Percentiles rank a stretch among this genome's conserved stretches.
phyloP scores from a whole-genome alignment of 2,113 vertebrate genomes.

The Pterocles gutturalis region DNA sequence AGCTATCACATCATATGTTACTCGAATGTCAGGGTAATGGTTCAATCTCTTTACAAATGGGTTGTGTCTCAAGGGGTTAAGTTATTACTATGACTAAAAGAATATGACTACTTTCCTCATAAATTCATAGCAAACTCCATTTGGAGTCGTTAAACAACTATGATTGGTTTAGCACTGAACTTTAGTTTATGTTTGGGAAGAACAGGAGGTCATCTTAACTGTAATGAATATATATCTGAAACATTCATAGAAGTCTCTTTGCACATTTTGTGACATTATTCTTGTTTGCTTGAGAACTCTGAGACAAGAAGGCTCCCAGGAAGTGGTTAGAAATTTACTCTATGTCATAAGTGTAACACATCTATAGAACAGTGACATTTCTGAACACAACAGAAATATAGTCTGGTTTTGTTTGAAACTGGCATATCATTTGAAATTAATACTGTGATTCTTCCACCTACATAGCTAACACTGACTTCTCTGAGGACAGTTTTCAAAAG shows the following conservation, averaged over 20 bases:
- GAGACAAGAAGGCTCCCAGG: not conserved
- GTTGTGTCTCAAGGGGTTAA: not conserved
- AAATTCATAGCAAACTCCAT: constrained; percentile 8
- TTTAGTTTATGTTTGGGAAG: not conserved
- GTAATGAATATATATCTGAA: not conserved
- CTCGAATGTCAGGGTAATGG: not conserved
- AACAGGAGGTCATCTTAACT: not conserved
- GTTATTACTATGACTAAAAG: constrained; percentile 27
- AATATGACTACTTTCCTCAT: not conserved
- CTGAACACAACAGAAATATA: not conserved
- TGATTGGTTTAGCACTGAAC: not conserved
- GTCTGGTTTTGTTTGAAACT: not conserved
- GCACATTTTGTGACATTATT: not conserved
- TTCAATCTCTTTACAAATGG: not conserved
- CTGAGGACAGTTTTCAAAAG: not conserved
- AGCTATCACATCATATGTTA: not conserved
- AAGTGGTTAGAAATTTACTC: not conserved
- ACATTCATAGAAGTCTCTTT: not conserved
- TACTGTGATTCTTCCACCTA: not conserved
- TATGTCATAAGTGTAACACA: not conserved
- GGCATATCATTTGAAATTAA: not conserved
- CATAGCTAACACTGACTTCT: not conserved
- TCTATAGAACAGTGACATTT: not conserved
- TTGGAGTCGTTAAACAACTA: not conserved
- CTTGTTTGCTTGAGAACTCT: not conserved